A percentile compares a stretch with the other conserved stretches of the same genome.
phyloP scores from a whole-genome alignment of 2,113 vertebrate genomes.

The Suricata suricatta region DNA sequence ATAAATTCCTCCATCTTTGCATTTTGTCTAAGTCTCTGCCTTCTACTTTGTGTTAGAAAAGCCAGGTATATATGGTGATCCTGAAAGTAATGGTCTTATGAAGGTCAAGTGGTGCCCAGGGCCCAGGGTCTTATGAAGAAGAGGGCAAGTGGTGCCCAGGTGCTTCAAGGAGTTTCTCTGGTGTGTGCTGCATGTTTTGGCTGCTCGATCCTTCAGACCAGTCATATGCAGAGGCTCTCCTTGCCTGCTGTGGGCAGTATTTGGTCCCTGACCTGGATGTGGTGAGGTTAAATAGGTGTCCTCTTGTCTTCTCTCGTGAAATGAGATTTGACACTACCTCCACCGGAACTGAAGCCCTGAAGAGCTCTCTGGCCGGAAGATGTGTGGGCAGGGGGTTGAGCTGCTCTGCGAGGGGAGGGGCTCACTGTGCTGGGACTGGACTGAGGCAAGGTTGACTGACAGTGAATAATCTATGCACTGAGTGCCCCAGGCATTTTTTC shows the following conservation, averaged over 20 bases:
- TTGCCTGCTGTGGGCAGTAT: neutral
- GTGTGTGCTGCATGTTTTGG: neutral
- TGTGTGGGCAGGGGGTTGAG: neutral
- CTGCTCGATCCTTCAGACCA: neutral
- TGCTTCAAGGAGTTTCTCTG: neutral
- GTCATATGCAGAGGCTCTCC: no score
- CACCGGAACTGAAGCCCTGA: neutral
- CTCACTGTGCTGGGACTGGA: neutral
- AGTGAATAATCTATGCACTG: neutral
- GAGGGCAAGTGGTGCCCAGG: neutral
- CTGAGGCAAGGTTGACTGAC: neutral
- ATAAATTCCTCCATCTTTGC: neutral
- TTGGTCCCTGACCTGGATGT: neutral
- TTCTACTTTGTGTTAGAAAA: neutral
- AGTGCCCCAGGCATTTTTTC: neutral
- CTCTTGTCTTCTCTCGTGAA: no score
- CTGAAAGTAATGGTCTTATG: neutral
- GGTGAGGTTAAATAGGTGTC: neutral
- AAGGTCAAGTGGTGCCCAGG: neutral
- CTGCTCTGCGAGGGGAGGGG: neutral
- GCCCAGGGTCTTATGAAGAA: neutral
- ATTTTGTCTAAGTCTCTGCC: neutral
- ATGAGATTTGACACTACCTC: neutral
- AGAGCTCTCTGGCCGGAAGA: neutral
- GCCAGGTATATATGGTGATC: neutral